These are phyloP conservation scores for Etheostoma perlongum DNA, from an alignment of 2,797 vertebrate species.

Conservation along the genomic window DNA sequence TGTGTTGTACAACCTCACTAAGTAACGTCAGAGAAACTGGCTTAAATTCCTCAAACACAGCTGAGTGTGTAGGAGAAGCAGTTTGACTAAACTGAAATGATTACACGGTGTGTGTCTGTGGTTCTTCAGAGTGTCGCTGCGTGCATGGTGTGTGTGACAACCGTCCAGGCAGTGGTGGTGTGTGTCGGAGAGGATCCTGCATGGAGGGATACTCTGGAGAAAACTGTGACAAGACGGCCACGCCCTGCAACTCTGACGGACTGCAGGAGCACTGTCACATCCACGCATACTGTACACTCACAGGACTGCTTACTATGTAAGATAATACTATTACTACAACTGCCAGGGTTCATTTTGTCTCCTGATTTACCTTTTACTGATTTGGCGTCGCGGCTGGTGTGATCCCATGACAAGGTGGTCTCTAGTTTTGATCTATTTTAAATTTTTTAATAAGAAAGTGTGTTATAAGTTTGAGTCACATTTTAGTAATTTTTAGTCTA, in stretches of 20 bases:
- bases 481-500: not conserved
- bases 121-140: conserved; percentile 89
- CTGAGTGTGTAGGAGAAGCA: too few relatives aligned
- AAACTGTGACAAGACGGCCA: conserved; percentile 86
- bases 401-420: too few relatives aligned
- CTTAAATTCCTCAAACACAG: too few relatives aligned
- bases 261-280: conserved; percentile 87
- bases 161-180: conserved; percentile 89
- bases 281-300: conserved; percentile 87
- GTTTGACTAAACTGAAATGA: not conserved
- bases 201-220: conserved; percentile 87
- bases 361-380: not conserved
- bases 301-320: conserved; percentile 81
- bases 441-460: not conserved
- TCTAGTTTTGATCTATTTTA: not conserved
- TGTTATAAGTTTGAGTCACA: not conserved
- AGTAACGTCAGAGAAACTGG: too few relatives aligned
- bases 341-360: not conserved
- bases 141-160: conserved; percentile 95
- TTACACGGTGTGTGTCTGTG: not conserved
- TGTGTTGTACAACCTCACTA: too few relatives aligned
- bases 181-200: conserved; percentile 90
- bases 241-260: conserved; percentile 80
- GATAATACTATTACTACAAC: conserved; percentile 10
- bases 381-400: too few relatives aligned